Percentiles rank a stretch among this genome's conserved stretches.
These are phyloP conservation scores for Drosophila triauraria DNA, from an alignment of 1,140 invertebrate genomes.

Conservation along the genomic window DNA sequence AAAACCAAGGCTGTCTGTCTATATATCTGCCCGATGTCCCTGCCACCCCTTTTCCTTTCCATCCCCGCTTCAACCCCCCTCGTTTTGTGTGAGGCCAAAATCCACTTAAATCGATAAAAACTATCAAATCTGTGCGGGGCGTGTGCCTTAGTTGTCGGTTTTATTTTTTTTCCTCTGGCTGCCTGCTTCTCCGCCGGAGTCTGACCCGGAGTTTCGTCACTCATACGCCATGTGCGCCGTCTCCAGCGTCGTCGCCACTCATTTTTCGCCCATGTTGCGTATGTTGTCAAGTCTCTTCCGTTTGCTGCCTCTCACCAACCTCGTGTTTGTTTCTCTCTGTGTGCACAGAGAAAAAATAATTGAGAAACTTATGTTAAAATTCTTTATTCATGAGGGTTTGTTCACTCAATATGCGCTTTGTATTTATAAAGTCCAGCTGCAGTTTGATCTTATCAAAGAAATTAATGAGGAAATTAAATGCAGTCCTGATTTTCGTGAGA, in stretches of 20 bases:
- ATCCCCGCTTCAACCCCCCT: background rate
- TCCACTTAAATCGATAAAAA: constrained; percentile 84
- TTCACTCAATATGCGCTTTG: background rate
- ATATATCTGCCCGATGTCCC: constrained; percentile 40
- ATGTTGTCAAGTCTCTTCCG: constrained; percentile 82
- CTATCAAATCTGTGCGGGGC: constrained; percentile 81
- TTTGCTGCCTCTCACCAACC: constrained; percentile 54
- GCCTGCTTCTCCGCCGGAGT: constrained; percentile 22
- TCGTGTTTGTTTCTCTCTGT: constrained; percentile 19
- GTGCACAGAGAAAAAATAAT: background rate
- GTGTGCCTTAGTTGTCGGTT: constrained; percentile 56
- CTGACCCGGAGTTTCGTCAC: constrained; percentile 65
- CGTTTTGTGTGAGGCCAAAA: constrained; percentile 58
- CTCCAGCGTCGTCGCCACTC: constrained; percentile 60
- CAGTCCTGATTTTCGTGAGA: too few species aligned
- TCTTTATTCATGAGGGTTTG: background rate
- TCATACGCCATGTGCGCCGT: constrained; percentile 78
- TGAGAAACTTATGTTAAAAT: too few species aligned
- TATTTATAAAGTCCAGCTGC: background rate
- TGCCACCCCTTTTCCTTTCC: constrained; percentile 6
- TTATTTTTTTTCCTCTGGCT: background rate
- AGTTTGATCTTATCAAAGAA: background rate
- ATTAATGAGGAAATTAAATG: background rate
- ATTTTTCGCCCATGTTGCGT: constrained; percentile 82
- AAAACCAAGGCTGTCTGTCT: constrained; percentile 62